Base-by-base conservation (phyloP, 2,113 vertebrate genomes). In the Ia io region DNA sequence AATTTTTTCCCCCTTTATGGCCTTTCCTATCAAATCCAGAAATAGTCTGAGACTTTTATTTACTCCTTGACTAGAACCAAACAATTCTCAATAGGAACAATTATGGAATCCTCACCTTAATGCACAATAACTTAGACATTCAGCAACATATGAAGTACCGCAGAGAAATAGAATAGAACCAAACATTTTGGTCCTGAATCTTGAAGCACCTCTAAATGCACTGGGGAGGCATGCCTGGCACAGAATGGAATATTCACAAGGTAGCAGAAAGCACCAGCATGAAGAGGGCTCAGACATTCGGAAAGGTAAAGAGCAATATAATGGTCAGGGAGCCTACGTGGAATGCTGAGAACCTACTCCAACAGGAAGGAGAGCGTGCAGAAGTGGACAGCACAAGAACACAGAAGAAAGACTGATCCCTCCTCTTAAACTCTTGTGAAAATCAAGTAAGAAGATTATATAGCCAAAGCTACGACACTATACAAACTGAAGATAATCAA, bases 11-110 rank as follows among this genome's bases (percentile, higher is more conserved):
- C 87, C 28, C 53, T 70, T 12, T 70, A 63, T 13, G 25, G n/a
- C 4, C n/a, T 94, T 71, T 90, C n/a, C 77, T 80, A 25, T 6
- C 80, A 30, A 88, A 40, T 61, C 16, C n/a, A 82, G 53, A 93
- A 89, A 74, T 6, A 90, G 42, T 65, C 44, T 0, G 7, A 70
- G 74, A 90, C 22, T 82, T 78, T 74, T 76, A 83, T 79, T 90
- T 69, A 59, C 17, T 63, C 53, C 35, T 93, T 79, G 35, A 76
- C 4, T 69, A 63, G 47, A 37, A n/a, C 7, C 47, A 88, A 91
- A 67, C 12, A 23, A 44, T 32, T 69, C 61, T 37, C 2, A 18
- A 67, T 23, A 59, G 35, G 47, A 90, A 77, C 59, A 87, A 79
- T 32, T 12, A 63, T 1, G 4, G 20, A 32, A 59, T n/a, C 30